phyloP scores from a whole-genome alignment of 1,140 invertebrate genomes.

The Brachionus calyciflorus region DNA sequence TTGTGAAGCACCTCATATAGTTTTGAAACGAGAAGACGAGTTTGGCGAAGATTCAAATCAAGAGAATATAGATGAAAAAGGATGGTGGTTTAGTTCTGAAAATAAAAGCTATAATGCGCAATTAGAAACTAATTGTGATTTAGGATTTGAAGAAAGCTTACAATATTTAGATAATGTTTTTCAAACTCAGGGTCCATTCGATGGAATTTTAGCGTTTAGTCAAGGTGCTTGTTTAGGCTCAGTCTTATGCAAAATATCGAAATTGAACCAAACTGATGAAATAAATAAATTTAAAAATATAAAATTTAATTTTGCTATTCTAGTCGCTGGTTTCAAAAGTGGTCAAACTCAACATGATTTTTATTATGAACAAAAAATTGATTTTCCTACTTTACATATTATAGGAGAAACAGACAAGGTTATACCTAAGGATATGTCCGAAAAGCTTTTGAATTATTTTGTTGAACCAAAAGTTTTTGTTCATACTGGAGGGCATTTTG shows the following conservation, averaged over 20 bases:
- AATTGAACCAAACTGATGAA: background rate
- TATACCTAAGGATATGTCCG: constrained; percentile 21
- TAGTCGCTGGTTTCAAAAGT: constrained; percentile 47
- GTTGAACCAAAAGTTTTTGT: constrained; percentile 15
- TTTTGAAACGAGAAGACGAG: background rate
- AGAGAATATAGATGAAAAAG: constrained; percentile 1
- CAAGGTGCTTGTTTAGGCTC: constrained; percentile 46
- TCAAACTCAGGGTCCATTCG: constrained; percentile 15
- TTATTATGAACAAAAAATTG: constrained; percentile 8
- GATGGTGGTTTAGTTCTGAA: constrained; percentile 47
- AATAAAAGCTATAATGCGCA: constrained; percentile 6
- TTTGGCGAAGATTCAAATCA: background rate
- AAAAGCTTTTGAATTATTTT: background rate
- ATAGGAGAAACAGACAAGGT: constrained; percentile 26
- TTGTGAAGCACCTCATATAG: constrained; percentile 9
- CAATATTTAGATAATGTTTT: background rate
- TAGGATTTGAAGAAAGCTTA: constrained; percentile 35
- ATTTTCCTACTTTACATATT: constrained; percentile 38
- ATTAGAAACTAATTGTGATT: constrained; percentile 1
- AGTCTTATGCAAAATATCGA: constrained; percentile 17
- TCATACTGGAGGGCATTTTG: constrained; percentile 41
- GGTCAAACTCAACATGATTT: background rate
- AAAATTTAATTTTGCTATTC: constrained; percentile 42
- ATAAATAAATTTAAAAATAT: constrained; percentile 28
- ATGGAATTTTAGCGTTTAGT: constrained; percentile 45